Evolutionary conservation across 2,113 vertebrate genomes (phyloP).

Genomic region (Ceratotherium simum): DNA sequence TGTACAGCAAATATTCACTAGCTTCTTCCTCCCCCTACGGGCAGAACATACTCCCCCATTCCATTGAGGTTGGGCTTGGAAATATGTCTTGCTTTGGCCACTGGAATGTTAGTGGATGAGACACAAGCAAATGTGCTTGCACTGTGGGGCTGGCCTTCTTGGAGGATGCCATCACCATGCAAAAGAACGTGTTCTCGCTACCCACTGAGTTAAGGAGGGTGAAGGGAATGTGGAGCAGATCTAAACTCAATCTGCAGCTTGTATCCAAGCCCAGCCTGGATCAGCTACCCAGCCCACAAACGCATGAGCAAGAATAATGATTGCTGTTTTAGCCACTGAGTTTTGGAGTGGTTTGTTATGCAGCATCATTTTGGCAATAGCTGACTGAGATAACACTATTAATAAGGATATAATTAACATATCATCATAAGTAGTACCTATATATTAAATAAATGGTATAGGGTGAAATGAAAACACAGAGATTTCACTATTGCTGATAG

Average conservation of each 20-base stretch:
- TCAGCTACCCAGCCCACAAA: neutral
- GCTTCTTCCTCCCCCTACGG: neutral
- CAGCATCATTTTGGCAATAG: neutral
- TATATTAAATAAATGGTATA: neutral
- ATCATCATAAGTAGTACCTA: neutral
- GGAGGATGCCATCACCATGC: neutral
- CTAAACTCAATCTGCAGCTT: neutral
- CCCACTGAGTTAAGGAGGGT: neutral
- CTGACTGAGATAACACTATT: neutral
- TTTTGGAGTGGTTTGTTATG: neutral
- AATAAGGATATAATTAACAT: neutral
- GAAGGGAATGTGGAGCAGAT: neutral
- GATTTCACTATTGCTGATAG: neutral
- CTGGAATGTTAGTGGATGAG: neutral
- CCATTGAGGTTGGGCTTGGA: neutral
- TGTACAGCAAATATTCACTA: neutral
- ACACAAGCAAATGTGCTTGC: no score
- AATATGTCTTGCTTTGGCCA: neutral
- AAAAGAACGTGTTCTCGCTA: neutral
- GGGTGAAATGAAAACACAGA: neutral
- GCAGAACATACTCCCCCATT: neutral
- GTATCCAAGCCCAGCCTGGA: neutral
- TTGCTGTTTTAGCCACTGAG: neutral
- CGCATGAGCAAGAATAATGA: neutral
- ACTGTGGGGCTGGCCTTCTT: neutral